These are phyloP conservation scores for Halichondria panicea DNA, from an alignment of 37 sponge, comb jelly and placozoan species.

Conservation along the genomic window DNA sequence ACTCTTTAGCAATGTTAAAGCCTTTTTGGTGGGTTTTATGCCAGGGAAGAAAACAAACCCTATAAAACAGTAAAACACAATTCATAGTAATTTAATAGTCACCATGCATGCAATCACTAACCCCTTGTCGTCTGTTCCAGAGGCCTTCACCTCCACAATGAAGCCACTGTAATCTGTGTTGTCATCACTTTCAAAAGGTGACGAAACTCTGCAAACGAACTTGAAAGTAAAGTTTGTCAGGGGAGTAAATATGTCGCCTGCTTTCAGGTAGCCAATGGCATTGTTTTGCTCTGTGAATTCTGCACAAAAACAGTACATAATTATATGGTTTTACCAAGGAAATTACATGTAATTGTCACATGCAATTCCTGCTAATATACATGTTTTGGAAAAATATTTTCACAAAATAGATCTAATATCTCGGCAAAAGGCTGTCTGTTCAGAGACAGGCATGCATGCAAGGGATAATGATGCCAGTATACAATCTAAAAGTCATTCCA, in stretches of 20 bases:
- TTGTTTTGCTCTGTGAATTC: conserved; percentile 1
- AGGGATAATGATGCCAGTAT: no score
- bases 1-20: background rate
- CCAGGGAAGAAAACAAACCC: background rate
- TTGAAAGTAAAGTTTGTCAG: conserved; percentile 2
- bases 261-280: background rate
- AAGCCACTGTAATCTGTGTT: conserved; percentile 1
- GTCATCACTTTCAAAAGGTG: no score
- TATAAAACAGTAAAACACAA: background rate
- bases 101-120: background rate
- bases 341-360: no score
- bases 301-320: no score
- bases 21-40: conserved; percentile 5
- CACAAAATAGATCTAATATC: no score
- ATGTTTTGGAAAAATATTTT: no score
- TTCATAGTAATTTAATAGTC: background rate
- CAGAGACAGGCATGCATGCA: no score
- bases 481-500: no score
- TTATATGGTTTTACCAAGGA: no score
- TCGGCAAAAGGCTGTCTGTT: no score
- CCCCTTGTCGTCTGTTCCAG: background rate
- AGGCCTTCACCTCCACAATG: conserved; percentile 1
- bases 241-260: background rate
- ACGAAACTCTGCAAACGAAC: background rate
- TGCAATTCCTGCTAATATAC: no score